Conservation (phyloP, 2,113 vertebrate species). For the Burhinus oedicnemus region DNA sequence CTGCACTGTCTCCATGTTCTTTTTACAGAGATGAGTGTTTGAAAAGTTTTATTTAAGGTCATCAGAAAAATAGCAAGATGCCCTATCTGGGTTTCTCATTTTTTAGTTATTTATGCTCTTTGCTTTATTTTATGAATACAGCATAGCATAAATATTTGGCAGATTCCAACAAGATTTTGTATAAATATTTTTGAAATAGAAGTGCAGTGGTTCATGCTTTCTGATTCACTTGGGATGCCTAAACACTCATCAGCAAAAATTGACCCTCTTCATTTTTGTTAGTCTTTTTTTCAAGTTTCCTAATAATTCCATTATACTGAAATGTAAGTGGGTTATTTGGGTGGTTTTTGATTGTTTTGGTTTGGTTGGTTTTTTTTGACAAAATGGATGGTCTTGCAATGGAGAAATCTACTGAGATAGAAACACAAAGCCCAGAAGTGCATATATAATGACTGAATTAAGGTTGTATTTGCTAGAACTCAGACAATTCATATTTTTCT, state of each 20-base stretch:
- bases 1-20: neutral
- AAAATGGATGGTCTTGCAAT: neutral
- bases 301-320: neutral
- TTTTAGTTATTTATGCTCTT: neutral
- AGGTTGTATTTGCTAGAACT: neutral
- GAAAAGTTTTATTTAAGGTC: neutral
- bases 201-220: neutral
- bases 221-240: neutral
- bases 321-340: neutral
- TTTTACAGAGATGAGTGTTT: neutral
- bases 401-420: neutral
- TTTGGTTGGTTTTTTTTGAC: neutral
- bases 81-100: neutral
- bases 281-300: neutral
- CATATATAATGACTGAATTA: neutral
- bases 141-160: neutral
- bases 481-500: neutral
- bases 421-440: neutral
- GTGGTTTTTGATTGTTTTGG: neutral
- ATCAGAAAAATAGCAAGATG: neutral
- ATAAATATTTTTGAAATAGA: neutral
- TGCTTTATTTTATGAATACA: neutral
- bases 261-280: neutral
- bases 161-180: neutral
- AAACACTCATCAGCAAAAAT: neutral